Percentiles rank a stretch among this genome's conserved stretches.
phyloP scores from a whole-genome alignment of 2,888 invertebrate species.

The Athripsodes cinereus region DNA sequence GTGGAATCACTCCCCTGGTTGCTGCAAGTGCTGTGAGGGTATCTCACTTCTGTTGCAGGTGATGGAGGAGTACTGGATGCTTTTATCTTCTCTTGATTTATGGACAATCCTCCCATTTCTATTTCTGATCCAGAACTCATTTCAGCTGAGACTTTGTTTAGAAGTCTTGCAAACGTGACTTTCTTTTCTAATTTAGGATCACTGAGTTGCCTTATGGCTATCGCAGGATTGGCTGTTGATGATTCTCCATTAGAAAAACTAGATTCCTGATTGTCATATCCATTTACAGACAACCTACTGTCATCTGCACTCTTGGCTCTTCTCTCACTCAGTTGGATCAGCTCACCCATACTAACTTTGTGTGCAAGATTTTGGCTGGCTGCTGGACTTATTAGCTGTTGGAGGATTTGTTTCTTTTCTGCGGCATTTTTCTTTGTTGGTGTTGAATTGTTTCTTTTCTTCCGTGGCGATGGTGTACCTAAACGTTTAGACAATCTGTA shows the following conservation, averaged over 20 bases:
- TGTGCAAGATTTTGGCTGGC: constrained; percentile 54
- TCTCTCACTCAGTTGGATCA: constrained; percentile 67
- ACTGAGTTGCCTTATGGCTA: constrained; percentile 50
- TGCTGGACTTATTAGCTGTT: constrained; percentile 69
- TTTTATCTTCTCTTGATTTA: constrained; percentile 40
- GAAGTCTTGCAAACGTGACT: constrained; percentile 67
- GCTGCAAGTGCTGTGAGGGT: constrained; percentile 64
- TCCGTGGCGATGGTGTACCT: constrained; percentile 73
- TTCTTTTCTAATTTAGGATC: constrained; percentile 72
- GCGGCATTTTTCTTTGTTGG: constrained; percentile 70
- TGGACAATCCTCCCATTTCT: constrained; percentile 51
- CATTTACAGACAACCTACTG: constrained; percentile 28
- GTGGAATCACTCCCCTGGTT: constrained; percentile 73
- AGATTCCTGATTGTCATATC: constrained; percentile 52
- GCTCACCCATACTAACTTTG: constrained; percentile 64
- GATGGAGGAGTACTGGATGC: constrained; percentile 57
- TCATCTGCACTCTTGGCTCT: constrained; percentile 31
- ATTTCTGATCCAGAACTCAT: constrained; percentile 71
- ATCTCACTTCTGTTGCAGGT: constrained; percentile 57
- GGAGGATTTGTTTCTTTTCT: constrained; percentile 73
- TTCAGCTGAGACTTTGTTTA: constrained; percentile 71
- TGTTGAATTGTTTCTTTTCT: constrained; percentile 74
- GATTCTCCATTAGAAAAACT: constrained; percentile 52
- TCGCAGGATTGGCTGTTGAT: constrained; percentile 49
- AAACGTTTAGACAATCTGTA: constrained; percentile 22